Percentiles rank a stretch among this genome's conserved stretches.
phyloP scores from a whole-genome alignment of 1,140 invertebrate species.

The Oscheius sp. region DNA sequence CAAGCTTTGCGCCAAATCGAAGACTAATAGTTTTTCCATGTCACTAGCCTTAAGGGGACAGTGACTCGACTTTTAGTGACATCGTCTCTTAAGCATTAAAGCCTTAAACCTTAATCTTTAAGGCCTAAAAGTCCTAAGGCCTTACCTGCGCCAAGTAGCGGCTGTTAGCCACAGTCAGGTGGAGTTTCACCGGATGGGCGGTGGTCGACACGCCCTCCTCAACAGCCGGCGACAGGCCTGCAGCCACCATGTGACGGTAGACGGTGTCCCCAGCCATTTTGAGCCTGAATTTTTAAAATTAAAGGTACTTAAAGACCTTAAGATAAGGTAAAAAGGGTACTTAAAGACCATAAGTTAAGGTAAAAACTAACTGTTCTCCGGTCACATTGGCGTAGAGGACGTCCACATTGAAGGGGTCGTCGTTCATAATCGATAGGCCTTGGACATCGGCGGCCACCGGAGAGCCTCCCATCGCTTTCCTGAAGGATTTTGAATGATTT shows the following conservation, averaged over 20 bases:
- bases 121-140: too few species aligned
- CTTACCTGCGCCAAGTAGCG: not conserved
- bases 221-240: not conserved
- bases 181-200: constrained; percentile 7
- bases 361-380: not conserved
- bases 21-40: too few species aligned
- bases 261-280: not conserved
- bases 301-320: too few species aligned
- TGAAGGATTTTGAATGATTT: not conserved
- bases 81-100: too few species aligned
- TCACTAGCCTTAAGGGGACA: too few species aligned
- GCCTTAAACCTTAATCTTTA: too few species aligned
- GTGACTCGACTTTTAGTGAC: too few species aligned
- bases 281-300: not conserved
- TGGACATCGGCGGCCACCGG: not conserved
- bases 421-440: constrained; percentile 24
- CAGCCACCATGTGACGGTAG: not conserved
- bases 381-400: constrained; percentile 5
- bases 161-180: constrained; percentile 11
- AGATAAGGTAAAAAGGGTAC: too few species aligned
- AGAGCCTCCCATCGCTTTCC: not conserved
- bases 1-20: too few species aligned
- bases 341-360: too few species aligned
- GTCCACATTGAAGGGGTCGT: constrained; percentile 4
- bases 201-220: not conserved